Evolutionary conservation across 2,888 invertebrate genomes (phyloP), one percentile per base, ranked within the genome.

Genomic region (Agapostemon virescens): DNA sequence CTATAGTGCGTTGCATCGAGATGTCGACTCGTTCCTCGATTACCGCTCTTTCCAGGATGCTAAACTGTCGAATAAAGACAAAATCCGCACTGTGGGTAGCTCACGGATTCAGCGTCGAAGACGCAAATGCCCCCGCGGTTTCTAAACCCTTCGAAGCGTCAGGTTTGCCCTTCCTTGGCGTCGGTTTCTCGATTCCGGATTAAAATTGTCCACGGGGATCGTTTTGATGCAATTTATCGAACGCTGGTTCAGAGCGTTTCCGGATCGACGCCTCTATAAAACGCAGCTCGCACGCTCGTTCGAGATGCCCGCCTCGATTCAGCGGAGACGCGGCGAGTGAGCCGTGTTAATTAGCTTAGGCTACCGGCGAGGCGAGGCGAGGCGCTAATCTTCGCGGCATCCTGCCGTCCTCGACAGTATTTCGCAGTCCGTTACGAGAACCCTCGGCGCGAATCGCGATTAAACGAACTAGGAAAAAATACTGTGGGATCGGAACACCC

Each of bases 371-470:
- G 58, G 9, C 58, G 68, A 36, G 58, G 9, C 42, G 68, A 61
- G 58, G 30, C 66, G 79, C 63, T 70, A 76, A 76, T 74, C 42
- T 70, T 42, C 42, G 58, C 63, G 67, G 49, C 69, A 81, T 70
- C 73, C 63, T 38, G 69, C 68, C 71, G 42, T 79, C 42, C 49
- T 33, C 30, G 30, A 52, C 36, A 23, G 63, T 66, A 52, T 72
- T 69, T 42, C 67, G 67, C 70, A 70, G 42, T 72, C 85, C 77
- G 82, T 85, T 85, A 85, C 80, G 85, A 84, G 85, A 82, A 76
- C 80, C 69, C 64, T 74, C 20, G 79, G 67, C 55, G 77, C 40
- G 71, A 23, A 64, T 52, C 20, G 69, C 36, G 26, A 15, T 3
- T 26, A 1, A 49, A 17, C 30, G 58, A 3, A 33, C 20, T 20